Evolutionary conservation across 2,113 vertebrate species (phyloP), one percentile per base, ranked within the genome.

Genomic region (Amblyornis subalaris): DNA sequence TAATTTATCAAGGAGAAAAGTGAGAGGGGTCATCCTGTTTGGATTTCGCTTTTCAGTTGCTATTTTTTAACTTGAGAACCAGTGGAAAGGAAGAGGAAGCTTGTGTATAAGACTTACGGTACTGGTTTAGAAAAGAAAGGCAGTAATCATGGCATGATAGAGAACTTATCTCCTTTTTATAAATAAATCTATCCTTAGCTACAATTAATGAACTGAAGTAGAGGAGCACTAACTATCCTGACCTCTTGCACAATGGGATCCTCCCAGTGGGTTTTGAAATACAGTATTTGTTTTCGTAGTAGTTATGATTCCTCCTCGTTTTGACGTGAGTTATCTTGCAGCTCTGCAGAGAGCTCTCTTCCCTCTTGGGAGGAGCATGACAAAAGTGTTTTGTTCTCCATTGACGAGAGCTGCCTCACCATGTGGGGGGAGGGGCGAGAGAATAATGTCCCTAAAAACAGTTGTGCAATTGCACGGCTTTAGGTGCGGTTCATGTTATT

Each of bases 281-380:
- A 83, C 82, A 85, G 38, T 92, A 95, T 96, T 95, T 97, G 93
- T 97, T 95, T 96, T 92, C 73, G 42, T 74, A 93, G 92, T 96
- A 89, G 79, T 88, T 93, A 96, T 64, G 90, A 94, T 91, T 93
- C 84, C 86, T 87, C 61, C 70, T 75, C 9, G 3, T 61, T 88
- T 89, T 94, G 90, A 94, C 14, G 3, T 70, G 58, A 71, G 89
- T 71, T 94, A 47, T 90, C 93, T 73, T 72, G n/a, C 47, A 64
- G 36, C 58, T 85, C 81, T 92, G 81, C 66, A 85, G 48, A 88
- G 54, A 79, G 33, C 71, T 88, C 0, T 69, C 55, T 64, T 92
- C 82, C 47, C 89, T 94, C 92, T 35, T 61, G 89, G 81, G 86
- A 95, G 33, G 36, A 1, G 0, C 29, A 60, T 67, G 55, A 94